Percentiles rank a stretch among this genome's conserved stretches.
Conservation (phyloP, 2,113 vertebrate species). For the Pelusios castaneus region DNA sequence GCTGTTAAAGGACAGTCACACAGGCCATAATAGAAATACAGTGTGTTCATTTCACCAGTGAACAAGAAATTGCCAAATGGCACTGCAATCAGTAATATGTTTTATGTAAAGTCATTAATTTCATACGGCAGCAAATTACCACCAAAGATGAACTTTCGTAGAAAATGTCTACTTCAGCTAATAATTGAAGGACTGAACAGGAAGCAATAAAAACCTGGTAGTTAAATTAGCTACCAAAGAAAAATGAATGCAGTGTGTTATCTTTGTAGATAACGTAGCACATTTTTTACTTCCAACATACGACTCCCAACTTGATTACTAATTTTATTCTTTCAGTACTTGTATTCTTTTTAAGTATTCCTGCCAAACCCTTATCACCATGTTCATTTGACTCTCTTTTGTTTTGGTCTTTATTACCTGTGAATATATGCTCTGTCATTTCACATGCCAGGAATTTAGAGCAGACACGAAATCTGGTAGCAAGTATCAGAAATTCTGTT, state of each 20-base stretch:
- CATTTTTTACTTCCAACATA: slow-evolving; percentile 10
- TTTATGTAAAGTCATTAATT: slow-evolving; percentile 65
- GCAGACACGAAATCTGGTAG: background rate
- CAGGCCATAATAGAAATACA: slow-evolving; percentile 31
- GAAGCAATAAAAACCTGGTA: slow-evolving; percentile 47
- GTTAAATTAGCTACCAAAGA: slow-evolving; percentile 43
- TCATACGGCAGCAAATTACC: slow-evolving; percentile 60
- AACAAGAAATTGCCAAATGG: slow-evolving; percentile 34
- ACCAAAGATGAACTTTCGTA: slow-evolving; percentile 64
- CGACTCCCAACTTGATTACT: slow-evolving; percentile 13
- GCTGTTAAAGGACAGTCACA: background rate
- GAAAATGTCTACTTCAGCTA: slow-evolving; percentile 69
- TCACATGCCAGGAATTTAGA: background rate
- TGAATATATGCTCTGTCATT: background rate
- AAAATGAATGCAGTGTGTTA: slow-evolving; percentile 30
- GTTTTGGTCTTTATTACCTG: background rate
- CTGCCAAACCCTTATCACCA: background rate
- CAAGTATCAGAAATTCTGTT: background rate
- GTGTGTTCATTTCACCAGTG: slow-evolving; percentile 13
- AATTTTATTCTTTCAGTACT: slow-evolving; percentile 23
- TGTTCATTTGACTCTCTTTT: background rate
- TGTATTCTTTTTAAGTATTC: background rate
- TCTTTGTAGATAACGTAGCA: slow-evolving; percentile 34
- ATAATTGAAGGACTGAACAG: slow-evolving; percentile 55
- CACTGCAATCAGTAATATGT: slow-evolving; percentile 55